Conservation (phyloP, 2,113 vertebrate genomes). For the Dunckerocampus dactyliophorus region DNA sequence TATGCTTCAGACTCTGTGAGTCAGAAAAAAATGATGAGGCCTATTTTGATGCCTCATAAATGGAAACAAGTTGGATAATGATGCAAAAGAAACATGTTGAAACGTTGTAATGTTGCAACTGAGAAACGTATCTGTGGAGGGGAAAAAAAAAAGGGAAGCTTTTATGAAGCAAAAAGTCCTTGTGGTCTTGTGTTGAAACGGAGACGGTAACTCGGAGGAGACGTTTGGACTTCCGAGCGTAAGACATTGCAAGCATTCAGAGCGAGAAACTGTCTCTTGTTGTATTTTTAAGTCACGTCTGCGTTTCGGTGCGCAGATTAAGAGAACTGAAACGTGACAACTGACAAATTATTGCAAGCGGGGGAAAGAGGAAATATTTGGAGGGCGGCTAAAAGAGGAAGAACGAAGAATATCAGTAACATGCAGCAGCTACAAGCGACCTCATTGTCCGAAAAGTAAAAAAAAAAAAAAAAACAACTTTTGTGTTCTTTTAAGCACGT, state of each 20-base stretch:
- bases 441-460: slow-evolving; percentile 5
- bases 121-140: neutral
- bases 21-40: too few relatives aligned
- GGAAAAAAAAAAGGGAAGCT: slow-evolving; percentile 34
- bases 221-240: neutral
- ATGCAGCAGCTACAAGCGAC: neutral
- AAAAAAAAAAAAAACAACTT: too few relatives aligned
- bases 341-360: neutral
- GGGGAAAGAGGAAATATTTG: slow-evolving; percentile 13
- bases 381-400: slow-evolving; percentile 26
- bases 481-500: neutral
- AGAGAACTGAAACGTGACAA: neutral
- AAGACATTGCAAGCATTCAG: too few relatives aligned
- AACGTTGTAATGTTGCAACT: slow-evolving; percentile 33
- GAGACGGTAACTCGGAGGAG: neutral
- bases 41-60: neutral
- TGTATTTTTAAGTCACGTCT: too few relatives aligned
- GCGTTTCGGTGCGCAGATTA: too few relatives aligned
- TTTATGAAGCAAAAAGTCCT: slow-evolving; percentile 6
- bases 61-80: neutral
- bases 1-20: too few relatives aligned
- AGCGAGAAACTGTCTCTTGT: too few relatives aligned
- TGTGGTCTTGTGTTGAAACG: slow-evolving; percentile 41
- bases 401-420: slow-evolving; percentile 6
- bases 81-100: slow-evolving; percentile 19